Evolutionary conservation across 1,140 invertebrate species (phyloP), one percentile per base, ranked within the genome.

Genomic region (Diachasma alloeum): DNA sequence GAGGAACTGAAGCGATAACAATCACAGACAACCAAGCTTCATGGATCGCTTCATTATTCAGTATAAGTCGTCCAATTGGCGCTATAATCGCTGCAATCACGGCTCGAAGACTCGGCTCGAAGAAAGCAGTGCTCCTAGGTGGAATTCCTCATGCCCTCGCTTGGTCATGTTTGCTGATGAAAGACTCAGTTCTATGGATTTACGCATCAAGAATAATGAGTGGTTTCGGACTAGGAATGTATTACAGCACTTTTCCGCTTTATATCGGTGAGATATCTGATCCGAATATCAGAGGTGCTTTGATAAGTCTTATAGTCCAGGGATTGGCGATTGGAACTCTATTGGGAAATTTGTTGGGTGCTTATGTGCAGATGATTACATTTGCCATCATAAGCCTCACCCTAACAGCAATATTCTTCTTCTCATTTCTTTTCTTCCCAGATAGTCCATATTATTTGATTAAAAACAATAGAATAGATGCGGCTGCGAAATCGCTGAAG

Each of bases 361-460:
- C 92, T 0, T 92, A 91, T 71, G 48, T 92, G 0, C 91, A 91
- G 17, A 92, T 92, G 68, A 87, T 91, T 24, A 88, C 91, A 0
- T 90, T 92, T 15, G 91, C 92, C 0, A 87, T 90, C 17, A 90
- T 93, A 66, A 92, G 91, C 78, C 88, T 93, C 26, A 81, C 90
- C 0, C 79, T 92, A 48, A 90, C 92, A 1, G 84, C 92, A 0
- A 80, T 92, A 5, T 92, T 93, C 76, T 84, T 93, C 1, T 77
- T 92, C 5, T 90, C 91, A 0, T 93, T 94, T 84, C 89, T 90
- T 44, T 91, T 91, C 67, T 91, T 95, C 85, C 94, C 95, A 0
- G 94, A 95, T 84, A 94, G 94, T 15, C 95, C 95, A 0, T 92
- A 95, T 77, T 95, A 92, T 84, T 89, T 91, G 39, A 84, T 93